A percentile compares a stretch with the other conserved stretches of the same genome.
Conservation (phyloP, 2,888 invertebrate genomes). For the Drosophila tanythrix region DNA sequence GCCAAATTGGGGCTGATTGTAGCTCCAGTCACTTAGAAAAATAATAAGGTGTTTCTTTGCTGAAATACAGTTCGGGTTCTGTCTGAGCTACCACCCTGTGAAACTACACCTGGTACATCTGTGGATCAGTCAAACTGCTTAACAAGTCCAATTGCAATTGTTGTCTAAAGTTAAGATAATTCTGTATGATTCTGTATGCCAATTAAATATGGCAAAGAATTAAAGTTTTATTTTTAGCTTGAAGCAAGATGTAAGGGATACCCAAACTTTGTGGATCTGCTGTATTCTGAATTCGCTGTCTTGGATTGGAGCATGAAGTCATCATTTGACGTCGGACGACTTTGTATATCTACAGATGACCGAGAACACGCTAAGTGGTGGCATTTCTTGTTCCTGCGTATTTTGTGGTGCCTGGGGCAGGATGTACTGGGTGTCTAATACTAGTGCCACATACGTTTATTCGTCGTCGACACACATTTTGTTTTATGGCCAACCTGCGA, state of each 20-base stretch:
- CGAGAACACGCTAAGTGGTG: constrained; percentile 52
- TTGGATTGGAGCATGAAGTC: too few species aligned
- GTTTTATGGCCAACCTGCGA: constrained; percentile 59
- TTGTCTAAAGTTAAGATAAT: background rate
- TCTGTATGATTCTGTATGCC: background rate
- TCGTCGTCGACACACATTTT: constrained; percentile 33
- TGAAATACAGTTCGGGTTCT: background rate
- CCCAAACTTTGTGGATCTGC: too few species aligned
- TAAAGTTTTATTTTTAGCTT: too few species aligned
- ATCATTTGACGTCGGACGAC: too few species aligned
- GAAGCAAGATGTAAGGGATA: too few species aligned
- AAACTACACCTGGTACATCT: too few species aligned
- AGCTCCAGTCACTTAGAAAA: too few species aligned
- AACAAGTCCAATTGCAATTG: background rate
- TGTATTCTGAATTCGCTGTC: too few species aligned
- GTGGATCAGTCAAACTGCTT: too few species aligned
- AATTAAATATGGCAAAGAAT: too few species aligned
- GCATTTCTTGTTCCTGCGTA: constrained; percentile 41
- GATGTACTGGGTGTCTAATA: background rate
- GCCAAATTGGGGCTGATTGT: background rate
- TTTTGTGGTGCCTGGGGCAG: constrained; percentile 8
- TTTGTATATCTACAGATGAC: too few species aligned
- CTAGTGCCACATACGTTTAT: constrained; percentile 44
- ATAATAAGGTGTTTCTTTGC: background rate
- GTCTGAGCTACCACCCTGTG: too few species aligned